Percentiles rank a stretch among this genome's conserved stretches.
phyloP scores from a whole-genome alignment of 2,888 invertebrate species.

The Synanthedon myopaeformis region DNA sequence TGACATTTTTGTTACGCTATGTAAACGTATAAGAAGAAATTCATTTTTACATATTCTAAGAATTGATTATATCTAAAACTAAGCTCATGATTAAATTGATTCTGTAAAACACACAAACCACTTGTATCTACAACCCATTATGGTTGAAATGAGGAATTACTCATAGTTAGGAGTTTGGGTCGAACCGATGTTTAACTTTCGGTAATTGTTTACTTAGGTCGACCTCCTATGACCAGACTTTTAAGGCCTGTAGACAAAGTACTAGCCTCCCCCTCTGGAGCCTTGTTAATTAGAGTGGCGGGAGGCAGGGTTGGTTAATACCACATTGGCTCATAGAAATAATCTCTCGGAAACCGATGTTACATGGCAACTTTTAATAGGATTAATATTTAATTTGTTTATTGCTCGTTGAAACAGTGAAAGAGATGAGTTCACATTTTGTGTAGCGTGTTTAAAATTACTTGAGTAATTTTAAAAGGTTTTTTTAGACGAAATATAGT shows the following conservation, averaged over 20 bases:
- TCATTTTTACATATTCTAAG: no score
- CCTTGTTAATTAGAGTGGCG: slow-evolving; percentile 3
- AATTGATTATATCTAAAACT: no score
- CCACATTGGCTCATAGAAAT: slow-evolving; percentile 22
- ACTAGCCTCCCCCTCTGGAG: background rate
- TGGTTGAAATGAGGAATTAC: slow-evolving; percentile 31
- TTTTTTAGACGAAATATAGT: no score
- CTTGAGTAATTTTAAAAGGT: no score
- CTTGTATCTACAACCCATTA: slow-evolving; percentile 19
- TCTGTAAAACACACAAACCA: background rate
- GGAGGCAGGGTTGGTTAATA: slow-evolving; percentile 11
- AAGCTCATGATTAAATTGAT: background rate
- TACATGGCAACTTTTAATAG: slow-evolving; percentile 36
- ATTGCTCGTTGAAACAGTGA: slow-evolving; percentile 14
- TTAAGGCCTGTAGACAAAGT: slow-evolving; percentile 17
- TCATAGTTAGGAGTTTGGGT: slow-evolving; percentile 29
- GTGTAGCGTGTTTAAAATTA: background rate
- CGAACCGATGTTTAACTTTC: slow-evolving; percentile 51
- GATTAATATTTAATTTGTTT: slow-evolving; percentile 47
- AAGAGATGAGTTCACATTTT: slow-evolving; percentile 11
- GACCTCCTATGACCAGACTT: slow-evolving; percentile 15
- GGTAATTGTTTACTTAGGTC: slow-evolving; percentile 51
- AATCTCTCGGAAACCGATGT: slow-evolving; percentile 37
- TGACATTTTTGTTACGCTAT: no score
- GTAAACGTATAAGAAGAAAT: no score